phyloP scores from a whole-genome alignment of 2,797 vertebrate species.

The Tragelaphus eurycerus region DNA sequence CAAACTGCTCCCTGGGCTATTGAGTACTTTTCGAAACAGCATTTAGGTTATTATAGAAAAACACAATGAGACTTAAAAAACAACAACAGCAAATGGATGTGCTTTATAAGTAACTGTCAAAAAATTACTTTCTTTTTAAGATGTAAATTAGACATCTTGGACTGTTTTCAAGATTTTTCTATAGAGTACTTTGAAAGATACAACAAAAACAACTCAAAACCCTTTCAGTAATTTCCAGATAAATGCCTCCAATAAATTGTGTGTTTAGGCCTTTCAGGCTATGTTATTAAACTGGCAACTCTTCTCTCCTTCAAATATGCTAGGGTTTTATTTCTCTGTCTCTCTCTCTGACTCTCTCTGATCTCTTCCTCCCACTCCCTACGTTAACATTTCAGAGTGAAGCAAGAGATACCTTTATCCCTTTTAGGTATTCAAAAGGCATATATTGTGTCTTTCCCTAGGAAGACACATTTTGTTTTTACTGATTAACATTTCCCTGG shows the following conservation, averaged over 20 bases:
- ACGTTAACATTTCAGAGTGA: background rate
- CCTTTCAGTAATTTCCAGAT: background rate
- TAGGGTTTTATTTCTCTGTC: background rate
- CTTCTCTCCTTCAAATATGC: background rate
- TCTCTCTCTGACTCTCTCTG: background rate
- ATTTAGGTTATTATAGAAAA: background rate
- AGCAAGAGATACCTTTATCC: background rate
- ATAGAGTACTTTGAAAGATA: background rate
- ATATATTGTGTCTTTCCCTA: background rate
- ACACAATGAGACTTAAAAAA: background rate
- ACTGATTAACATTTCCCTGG: background rate
- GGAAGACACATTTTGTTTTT: background rate
- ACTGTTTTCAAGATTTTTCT: background rate
- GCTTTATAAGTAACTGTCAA: background rate
- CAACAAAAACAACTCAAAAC: background rate
- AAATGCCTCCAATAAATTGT: background rate
- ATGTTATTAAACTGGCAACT: background rate
- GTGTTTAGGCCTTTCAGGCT: background rate
- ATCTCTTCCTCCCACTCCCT: background rate
- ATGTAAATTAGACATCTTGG: background rate
- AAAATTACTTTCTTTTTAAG: background rate
- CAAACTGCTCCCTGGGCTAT: background rate
- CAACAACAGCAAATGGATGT: background rate
- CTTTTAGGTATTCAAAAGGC: background rate
- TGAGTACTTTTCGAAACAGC: background rate